Conservation (phyloP, 2,888 invertebrate genomes). For the Campoletis raptor region DNA sequence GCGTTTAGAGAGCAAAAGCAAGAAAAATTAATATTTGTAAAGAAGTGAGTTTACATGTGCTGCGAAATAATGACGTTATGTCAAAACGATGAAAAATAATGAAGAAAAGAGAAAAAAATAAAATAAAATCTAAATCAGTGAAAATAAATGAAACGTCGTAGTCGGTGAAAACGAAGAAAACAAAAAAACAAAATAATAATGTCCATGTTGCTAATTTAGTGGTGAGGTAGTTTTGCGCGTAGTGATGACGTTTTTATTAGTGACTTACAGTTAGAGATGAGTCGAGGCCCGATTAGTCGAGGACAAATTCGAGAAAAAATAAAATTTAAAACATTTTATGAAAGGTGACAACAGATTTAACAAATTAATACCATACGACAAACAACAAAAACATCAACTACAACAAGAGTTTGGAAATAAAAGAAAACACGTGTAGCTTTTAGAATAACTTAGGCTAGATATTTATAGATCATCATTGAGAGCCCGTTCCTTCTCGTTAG, state of each 20-base stretch:
- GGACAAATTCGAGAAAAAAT: conserved; percentile 50
- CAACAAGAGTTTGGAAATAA: conserved; percentile 42
- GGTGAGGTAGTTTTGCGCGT: conserved; percentile 76
- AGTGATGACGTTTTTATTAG: conserved; percentile 67
- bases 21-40: conserved; percentile 55
- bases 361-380: conserved; percentile 39
- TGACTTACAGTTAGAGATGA: conserved; percentile 72
- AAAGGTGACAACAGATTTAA: conserved; percentile 44
- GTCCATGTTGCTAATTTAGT: conserved; percentile 81
- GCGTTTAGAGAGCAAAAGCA: conserved; percentile 67
- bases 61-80: conserved; percentile 19
- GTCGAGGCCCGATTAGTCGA: conserved; percentile 71
- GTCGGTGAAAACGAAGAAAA: conserved; percentile 63
- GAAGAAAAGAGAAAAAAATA: not conserved
- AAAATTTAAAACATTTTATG: conserved; percentile 2
- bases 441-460: conserved; percentile 74
- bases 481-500: conserved; percentile 77
- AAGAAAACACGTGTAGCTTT: conserved; percentile 72
- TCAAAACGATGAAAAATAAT: conserved; percentile 4
- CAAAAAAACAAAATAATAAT: conserved; percentile 73
- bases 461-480: conserved; percentile 76
- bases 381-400: conserved; percentile 37
- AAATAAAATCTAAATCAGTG: conserved; percentile 4
- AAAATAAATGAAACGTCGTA: conserved; percentile 70
- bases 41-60: conserved; percentile 41